Percentiles rank a stretch among this genome's conserved stretches.
phyloP scores from a whole-genome alignment of 2,888 invertebrate genomes.

The Caradrina clavipalpis region DNA sequence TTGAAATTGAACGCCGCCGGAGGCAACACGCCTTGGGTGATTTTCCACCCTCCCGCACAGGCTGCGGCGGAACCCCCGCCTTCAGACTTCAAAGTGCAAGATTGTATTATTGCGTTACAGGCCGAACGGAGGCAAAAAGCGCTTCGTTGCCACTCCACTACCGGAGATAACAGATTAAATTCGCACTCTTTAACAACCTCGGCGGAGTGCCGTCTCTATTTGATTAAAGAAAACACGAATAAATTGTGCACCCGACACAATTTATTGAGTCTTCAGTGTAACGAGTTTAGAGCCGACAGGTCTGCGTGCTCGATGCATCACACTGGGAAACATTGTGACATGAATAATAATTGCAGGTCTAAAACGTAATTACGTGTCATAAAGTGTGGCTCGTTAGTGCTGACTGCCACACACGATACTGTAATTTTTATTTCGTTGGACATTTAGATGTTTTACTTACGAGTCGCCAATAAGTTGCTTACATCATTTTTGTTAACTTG shows the following conservation, averaged over 20 bases:
- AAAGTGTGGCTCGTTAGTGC: conserved; percentile 75
- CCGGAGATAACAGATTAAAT: conserved; percentile 76
- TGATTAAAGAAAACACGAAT: conserved; percentile 72
- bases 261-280: conserved; percentile 61
- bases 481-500: conserved; percentile 21
- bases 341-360: conserved; percentile 75
- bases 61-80: conserved; percentile 62
- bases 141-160: conserved; percentile 59
- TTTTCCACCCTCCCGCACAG: conserved; percentile 78
- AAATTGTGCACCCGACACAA: conserved; percentile 67
- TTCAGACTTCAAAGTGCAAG: conserved; percentile 85
- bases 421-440: conserved; percentile 26
- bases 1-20: conserved; percentile 71
- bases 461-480: conserved; percentile 17
- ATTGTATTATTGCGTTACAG: conserved; percentile 83
- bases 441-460: conserved; percentile 34
- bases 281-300: conserved; percentile 60
- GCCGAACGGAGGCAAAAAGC: conserved; percentile 73
- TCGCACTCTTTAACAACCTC: conserved; percentile 72
- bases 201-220: conserved; percentile 65
- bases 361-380: conserved; percentile 77
- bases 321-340: conserved; percentile 73
- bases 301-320: conserved; percentile 65
- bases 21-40: conserved; percentile 78
- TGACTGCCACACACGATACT: conserved; percentile 61